A percentile compares a stretch with the other conserved stretches of the same genome.
These are phyloP conservation scores for Ophioninae sp. DNA, from an alignment of 2,888 invertebrate species.

Conservation along the genomic window DNA sequence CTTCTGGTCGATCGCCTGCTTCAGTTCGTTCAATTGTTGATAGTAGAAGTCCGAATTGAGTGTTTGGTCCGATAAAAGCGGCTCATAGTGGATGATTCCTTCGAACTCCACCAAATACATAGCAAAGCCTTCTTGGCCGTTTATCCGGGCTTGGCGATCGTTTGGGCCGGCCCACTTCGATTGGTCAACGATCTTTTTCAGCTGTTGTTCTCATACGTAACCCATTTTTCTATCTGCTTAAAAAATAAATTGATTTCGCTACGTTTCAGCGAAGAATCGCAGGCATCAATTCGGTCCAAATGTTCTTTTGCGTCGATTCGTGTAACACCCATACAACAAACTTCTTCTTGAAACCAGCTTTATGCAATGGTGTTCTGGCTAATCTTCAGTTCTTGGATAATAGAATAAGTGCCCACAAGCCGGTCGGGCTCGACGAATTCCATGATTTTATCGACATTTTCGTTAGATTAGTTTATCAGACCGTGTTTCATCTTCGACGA, in stretches of 20 bases:
- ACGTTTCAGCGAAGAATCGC: slow-evolving; percentile 62
- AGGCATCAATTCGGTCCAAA: slow-evolving; percentile 49
- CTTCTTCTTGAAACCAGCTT: slow-evolving; percentile 44
- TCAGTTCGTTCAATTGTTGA: slow-evolving; percentile 61
- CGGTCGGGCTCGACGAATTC: slow-evolving; percentile 1
- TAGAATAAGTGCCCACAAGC: slow-evolving; percentile 19
- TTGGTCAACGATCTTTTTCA: slow-evolving; percentile 54
- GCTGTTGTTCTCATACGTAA: slow-evolving; percentile 46
- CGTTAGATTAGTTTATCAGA: slow-evolving; percentile 51
- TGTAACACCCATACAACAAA: slow-evolving; percentile 22
- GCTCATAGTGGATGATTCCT: slow-evolving; percentile 57
- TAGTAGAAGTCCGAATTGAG: no score
- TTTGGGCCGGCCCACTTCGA: slow-evolving; percentile 35
- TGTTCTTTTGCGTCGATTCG: slow-evolving; percentile 16
- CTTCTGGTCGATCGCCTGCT: slow-evolving; percentile 43
- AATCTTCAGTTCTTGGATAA: slow-evolving; percentile 57
- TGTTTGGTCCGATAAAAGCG: slow-evolving; percentile 49
- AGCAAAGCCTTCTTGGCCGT: slow-evolving; percentile 62
- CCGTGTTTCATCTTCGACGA: slow-evolving; percentile 40
- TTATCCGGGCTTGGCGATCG: slow-evolving; percentile 42
- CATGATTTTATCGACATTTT: slow-evolving; percentile 58
- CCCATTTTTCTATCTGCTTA: slow-evolving; percentile 65
- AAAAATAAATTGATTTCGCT: slow-evolving; percentile 65
- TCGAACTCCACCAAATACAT: neutral
- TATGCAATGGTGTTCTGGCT: slow-evolving; percentile 59